phyloP scores from a whole-genome alignment of 2,113 vertebrate species.

The Misgurnus anguillicaudatus region DNA sequence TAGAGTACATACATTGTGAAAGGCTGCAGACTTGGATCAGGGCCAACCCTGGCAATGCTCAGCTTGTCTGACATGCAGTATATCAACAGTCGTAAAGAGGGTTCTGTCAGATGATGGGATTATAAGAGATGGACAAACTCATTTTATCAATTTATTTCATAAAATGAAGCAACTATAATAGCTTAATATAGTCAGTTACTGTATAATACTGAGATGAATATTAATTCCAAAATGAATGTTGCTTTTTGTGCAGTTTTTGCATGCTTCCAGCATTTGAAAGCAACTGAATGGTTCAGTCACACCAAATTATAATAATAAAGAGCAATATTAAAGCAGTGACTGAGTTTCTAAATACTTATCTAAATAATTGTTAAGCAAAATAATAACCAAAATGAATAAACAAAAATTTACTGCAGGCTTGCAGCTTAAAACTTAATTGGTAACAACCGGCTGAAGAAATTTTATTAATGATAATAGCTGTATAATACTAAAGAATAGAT shows the following conservation, averaged over 20 bases:
- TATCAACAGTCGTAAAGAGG: constrained; percentile 22
- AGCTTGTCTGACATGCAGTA: constrained; percentile 36
- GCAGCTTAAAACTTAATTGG: not conserved
- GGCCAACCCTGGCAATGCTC: constrained; percentile 20
- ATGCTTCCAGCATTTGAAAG: too few species aligned
- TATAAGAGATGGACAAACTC: constrained; percentile 16
- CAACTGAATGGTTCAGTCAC: too few species aligned
- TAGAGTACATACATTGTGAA: constrained; percentile 16
- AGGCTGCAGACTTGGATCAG: constrained; percentile 18
- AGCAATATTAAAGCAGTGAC: too few species aligned
- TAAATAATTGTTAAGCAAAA: too few species aligned
- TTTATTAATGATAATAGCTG: not conserved
- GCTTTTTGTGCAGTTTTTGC: not conserved
- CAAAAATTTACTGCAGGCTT: not conserved
- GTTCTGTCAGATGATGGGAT: not conserved
- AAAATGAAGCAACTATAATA: too few species aligned
- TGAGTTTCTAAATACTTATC: too few species aligned
- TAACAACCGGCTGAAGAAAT: not conserved
- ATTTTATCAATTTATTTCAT: not conserved
- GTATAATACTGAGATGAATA: not conserved
- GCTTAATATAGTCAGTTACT: too few species aligned
- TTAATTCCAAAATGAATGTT: not conserved
- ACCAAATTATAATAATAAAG: too few species aligned
- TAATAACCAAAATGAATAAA: too few species aligned
- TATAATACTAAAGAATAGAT: not conserved